phyloP scores from a whole-genome alignment of 2,797 vertebrate genomes.

The Eurystomus glaucurus region DNA sequence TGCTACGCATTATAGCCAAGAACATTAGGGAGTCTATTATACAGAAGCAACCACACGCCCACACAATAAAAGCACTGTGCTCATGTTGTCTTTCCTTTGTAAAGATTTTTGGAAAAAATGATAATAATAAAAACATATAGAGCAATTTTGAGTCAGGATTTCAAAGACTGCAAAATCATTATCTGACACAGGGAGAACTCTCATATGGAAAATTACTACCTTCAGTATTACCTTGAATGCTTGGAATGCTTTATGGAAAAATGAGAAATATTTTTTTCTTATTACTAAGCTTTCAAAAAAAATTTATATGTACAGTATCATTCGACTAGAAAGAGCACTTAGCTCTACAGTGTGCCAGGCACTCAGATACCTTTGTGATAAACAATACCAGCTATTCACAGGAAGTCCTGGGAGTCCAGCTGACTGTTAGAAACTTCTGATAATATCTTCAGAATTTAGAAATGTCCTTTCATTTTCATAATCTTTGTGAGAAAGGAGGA shows the following conservation, averaged over 20 bases:
- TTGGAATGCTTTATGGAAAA: conserved; percentile 43
- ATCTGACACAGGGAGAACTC: conserved; percentile 33
- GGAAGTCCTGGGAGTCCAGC: background rate
- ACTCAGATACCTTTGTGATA: background rate
- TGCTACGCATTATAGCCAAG: conserved; percentile 17
- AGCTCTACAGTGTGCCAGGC: background rate
- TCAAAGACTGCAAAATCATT: conserved; percentile 64
- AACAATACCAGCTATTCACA: background rate
- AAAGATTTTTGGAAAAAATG: conserved; percentile 57
- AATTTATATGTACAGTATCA: background rate
- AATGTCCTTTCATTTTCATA: background rate
- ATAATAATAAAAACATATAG: conserved; percentile 65
- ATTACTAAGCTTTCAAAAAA: conserved; percentile 23
- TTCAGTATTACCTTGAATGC: conserved; percentile 37
- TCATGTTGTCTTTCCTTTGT: conserved; percentile 65
- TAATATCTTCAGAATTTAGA: background rate
- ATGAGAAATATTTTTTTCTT: background rate
- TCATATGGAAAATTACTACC: conserved; percentile 44
- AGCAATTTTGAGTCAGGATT: conserved; percentile 25
- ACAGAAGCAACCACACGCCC: background rate
- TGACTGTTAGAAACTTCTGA: background rate
- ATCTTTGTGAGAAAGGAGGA: conserved; percentile 44
- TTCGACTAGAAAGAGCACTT: conserved; percentile 25
- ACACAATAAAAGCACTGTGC: background rate
- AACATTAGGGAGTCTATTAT: conserved; percentile 17